phyloP scores from a whole-genome alignment of 2,113 vertebrate genomes.

The Carassius auratus region DNA sequence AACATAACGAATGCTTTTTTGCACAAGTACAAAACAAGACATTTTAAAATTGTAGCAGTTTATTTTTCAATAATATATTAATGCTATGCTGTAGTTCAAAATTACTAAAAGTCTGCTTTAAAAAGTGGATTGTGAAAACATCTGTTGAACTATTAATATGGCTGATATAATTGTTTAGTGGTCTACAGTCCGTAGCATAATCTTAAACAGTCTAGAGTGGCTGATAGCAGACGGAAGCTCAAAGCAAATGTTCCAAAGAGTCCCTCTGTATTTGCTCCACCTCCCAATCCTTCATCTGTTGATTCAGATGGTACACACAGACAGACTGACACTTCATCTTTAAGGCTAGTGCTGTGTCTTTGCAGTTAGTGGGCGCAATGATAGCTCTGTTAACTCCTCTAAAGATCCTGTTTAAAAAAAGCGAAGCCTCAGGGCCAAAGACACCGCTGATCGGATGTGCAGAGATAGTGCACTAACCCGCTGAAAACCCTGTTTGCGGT shows the following conservation, averaged over 20 bases:
- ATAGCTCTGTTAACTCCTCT: constrained; percentile 37
- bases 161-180: not conserved
- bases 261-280: not conserved
- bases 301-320: constrained; percentile 16
- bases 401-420: constrained; percentile 28
- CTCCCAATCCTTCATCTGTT: constrained; percentile 2
- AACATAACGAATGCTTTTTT: not conserved
- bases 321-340: constrained; percentile 32
- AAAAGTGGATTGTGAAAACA: not conserved
- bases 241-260: constrained; percentile 32
- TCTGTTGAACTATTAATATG: not conserved
- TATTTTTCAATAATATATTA: not conserved
- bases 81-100: not conserved
- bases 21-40: not conserved
- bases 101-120: not conserved
- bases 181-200: not conserved
- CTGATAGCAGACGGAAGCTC: constrained; percentile 28
- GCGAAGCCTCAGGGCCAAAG: constrained; percentile 4
- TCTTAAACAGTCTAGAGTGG: constrained; percentile 16
- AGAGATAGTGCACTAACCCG: constrained; percentile 30
- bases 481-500: constrained; percentile 39
- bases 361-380: constrained; percentile 1
- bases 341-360: not conserved
- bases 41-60: not conserved
- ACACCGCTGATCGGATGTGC: constrained; percentile 24